Base-by-base conservation (phyloP, 2,797 vertebrate species). In the Eurystomus glaucurus region DNA sequence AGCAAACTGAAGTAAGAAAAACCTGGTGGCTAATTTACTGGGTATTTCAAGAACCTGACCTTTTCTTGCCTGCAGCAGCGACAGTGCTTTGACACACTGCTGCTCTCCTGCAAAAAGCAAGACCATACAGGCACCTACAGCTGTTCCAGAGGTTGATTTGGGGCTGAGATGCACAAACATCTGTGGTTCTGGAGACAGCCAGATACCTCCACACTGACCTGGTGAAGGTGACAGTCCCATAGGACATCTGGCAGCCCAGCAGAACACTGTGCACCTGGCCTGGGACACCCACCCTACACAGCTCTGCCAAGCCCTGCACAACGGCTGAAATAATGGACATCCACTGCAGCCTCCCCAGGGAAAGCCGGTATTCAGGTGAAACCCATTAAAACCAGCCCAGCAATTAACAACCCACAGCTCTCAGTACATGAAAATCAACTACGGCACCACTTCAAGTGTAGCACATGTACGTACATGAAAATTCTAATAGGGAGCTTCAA, bases 391-490 rank as follows among this genome's bases (percentile, higher is more conserved):
- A 88, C 74, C 93, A 90, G 64, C 75, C 83, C 69, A 79, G 91
- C 84, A 93, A 94, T 95, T 94, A 96, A 93, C 77, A 46, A 77
- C 84, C 92, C 93, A 94, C 86, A 85, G 76, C 23, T 88, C 80
- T 76, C 82, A 26, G 55, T 80, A 89, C 75, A 82, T 93, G 95
- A 96, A 96, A 96, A 95, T 86, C 95, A 91, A 83, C 85, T 88
- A 33, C 92, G 54, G 62, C 18, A 4, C 90, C 58, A 85, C 94
- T 93, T 96, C 74, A 96, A 96, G 75, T 33, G 26, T 4, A 87
- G 84, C 77, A 48, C 96, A 96, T 96, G 97, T 94, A 94, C 69
- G 48, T 96, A 97, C 97, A 97, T 65, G 96, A 95, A 98, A 91
- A 81, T 50, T 88, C 80, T 88, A 69, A 96, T 87, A 92, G 11